Evolutionary conservation across 2,797 vertebrate genomes (phyloP), one percentile per base, ranked within the genome.

Genomic region (Malurus leucopterus): DNA sequence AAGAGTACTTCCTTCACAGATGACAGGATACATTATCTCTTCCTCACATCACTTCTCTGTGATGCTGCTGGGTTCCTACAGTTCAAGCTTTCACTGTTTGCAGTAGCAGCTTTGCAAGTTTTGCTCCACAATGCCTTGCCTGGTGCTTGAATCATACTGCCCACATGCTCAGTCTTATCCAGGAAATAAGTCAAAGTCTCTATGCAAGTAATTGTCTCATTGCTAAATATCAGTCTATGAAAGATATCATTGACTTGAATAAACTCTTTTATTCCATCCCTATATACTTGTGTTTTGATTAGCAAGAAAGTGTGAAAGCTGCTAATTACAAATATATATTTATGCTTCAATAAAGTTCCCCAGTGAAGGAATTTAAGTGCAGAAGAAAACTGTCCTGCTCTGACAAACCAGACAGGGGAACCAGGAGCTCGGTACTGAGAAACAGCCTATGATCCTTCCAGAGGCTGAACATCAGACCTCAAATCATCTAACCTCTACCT

Each of bases 91-190:
- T 64, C 38, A 34, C 24, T 67, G 3, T 65, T 58, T 62, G 38
- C n/a, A 53, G 18, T 14, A 73, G 34, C 18, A 89, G 29, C 53
- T 70, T 79, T 83, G 46, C n/a, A 46, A 51, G 8, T 67, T 79
- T 73, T 84, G 44, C 20, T 69, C 29, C 26, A 16, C 0, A 0
- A 20, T 84, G 44, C 23, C 47, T 69, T 84, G 30, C 23, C 13
- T 40, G 29, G 16, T 65, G 13, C 41, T 55, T 77, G 43, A 63
- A 32, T 64, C n/a, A 2, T 34, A 22, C 10, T 55, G 16, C 8
- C 23, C n/a, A 16, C 2, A 0, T 57, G 63, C 54, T 50, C 34
- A 47, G 24, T 64, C 17, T 62, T 57, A 57, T 6, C 0, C 1
- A 54, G 40, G 15, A 72, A 69, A 62, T 36, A 65, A 80, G 27